These are phyloP conservation scores for Eilema depressum DNA, from an alignment of 2,888 invertebrate species.

Conservation along the genomic window DNA sequence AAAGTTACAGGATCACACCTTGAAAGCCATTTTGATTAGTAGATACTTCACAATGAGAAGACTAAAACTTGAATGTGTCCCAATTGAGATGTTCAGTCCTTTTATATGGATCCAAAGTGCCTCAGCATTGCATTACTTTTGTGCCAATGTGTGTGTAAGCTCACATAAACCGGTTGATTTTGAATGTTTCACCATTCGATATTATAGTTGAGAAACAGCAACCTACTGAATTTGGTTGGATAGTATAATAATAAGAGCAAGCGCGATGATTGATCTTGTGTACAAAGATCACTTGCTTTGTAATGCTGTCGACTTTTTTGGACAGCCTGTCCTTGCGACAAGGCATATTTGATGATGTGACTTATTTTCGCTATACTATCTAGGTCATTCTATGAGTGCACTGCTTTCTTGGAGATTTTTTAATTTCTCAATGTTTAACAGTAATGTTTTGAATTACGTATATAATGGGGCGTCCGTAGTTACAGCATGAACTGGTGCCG, in stretches of 20 bases:
- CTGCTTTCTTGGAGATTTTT: neutral
- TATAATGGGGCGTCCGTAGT: no score
- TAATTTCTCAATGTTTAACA: no score
- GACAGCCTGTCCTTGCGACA: slow-evolving; percentile 64
- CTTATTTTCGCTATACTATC: slow-evolving; percentile 10
- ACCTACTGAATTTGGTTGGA: slow-evolving; percentile 55
- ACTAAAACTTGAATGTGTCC: slow-evolving; percentile 77
- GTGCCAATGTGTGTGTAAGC: slow-evolving; percentile 42
- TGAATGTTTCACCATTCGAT: slow-evolving; percentile 54
- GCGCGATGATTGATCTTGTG: slow-evolving; percentile 71
- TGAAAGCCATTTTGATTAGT: slow-evolving; percentile 74
- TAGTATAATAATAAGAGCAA: slow-evolving; percentile 65
- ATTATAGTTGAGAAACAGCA: slow-evolving; percentile 32
- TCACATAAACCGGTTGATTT: slow-evolving; percentile 65
- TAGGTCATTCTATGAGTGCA: slow-evolving; percentile 16
- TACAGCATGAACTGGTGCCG: no score
- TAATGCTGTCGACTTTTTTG: slow-evolving; percentile 67
- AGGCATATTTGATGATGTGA: slow-evolving; percentile 31
- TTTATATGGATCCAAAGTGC: slow-evolving; percentile 70
- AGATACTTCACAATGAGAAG: slow-evolving; percentile 69
- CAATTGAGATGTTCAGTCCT: slow-evolving; percentile 62
- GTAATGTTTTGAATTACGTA: no score
- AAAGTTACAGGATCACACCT: slow-evolving; percentile 60
- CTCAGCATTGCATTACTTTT: slow-evolving; percentile 67
- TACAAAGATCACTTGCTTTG: slow-evolving; percentile 77